phyloP scores from a whole-genome alignment of 1,140 invertebrate genomes.

The Drosophila pallidifrons region DNA sequence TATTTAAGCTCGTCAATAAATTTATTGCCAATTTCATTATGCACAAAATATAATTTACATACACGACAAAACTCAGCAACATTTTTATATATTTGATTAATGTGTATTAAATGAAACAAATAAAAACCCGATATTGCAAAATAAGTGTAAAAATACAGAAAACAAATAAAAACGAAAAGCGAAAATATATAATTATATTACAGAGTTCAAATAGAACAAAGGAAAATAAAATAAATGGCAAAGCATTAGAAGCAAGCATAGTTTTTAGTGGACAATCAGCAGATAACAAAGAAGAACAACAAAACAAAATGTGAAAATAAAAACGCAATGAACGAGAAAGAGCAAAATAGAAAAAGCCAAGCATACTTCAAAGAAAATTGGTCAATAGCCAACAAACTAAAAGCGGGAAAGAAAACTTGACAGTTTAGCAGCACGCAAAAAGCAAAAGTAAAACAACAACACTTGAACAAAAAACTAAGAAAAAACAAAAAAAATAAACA shows the following conservation, averaged over 20 bases:
- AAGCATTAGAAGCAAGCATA: conserved; percentile 72
- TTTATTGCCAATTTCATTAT: conserved; percentile 77
- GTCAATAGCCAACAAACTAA: conserved; percentile 38
- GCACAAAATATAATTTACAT: conserved; percentile 72
- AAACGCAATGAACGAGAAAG: conserved; percentile 16
- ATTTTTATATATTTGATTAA: conserved; percentile 66
- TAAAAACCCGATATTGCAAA: conserved; percentile 39
- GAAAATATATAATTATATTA: conserved; percentile 31
- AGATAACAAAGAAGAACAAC: conserved; percentile 53
- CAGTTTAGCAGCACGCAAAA: conserved; percentile 23
- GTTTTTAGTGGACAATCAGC: conserved; percentile 82
- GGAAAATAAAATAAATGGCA: conserved; percentile 19
- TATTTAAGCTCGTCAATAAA: conserved; percentile 69
- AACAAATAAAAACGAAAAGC: background rate
- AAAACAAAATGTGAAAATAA: conserved; percentile 25
- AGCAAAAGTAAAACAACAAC: conserved; percentile 33
- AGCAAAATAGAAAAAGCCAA: conserved; percentile 30
- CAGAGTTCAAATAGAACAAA: conserved; percentile 45
- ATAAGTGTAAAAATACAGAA: conserved; percentile 44
- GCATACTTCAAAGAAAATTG: conserved; percentile 31
- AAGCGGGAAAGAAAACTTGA: conserved; percentile 16
- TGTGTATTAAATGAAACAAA: conserved; percentile 55
- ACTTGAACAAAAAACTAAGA: conserved; percentile 24
- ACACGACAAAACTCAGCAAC: conserved; percentile 17
- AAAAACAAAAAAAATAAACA: conserved; percentile 12